Evolutionary conservation across 53 echinoderm and acorn worm species (phyloP), one percentile per base, ranked within the genome.

Genomic region (Astropecten irregularis): DNA sequence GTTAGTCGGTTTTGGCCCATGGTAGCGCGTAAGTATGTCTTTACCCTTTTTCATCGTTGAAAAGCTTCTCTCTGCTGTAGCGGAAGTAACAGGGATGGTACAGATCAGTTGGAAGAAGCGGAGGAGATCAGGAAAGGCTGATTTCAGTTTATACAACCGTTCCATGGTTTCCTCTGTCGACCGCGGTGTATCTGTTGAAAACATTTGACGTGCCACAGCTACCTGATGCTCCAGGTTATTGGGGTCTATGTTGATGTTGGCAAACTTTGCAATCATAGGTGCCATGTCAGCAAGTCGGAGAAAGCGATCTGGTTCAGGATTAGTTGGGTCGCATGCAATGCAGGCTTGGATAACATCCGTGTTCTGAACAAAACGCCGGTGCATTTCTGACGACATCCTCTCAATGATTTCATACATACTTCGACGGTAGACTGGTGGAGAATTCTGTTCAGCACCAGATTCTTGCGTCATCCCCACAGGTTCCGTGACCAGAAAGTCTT

Each of bases 11-110:
- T 63, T 10, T 81, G 38, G 63, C 61, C 38, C 58, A 77, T 61
- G 39, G 77, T 77, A 77, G 77, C 77, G 21, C 62, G 44, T 60
- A 77, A 59, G 28, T 77, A 81, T 29, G 81, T 81, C 49, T 81
- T 81, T 40, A 81, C 81, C 27, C 46, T 81, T 62, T n/a, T 63
- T 81, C 81, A 81, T 77, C 3, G 42, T 77, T 10, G 61, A 77
- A 40, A 77, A 77, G 25, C 44, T 77, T 77, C 58, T 77, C 59
- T 77, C 58, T 60, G 59, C 42, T 37, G 61, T 37, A 38, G 61
- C 59, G 33, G 58, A 58, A 19, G 77, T 37, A 59, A 77, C 27
- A 26, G 62, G 44, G 30, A 61, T 61, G 61, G 61, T 81, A 62
- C 40, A 81, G 14, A 60, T 46, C 27, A 81, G 49, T 81, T 81